Evolutionary conservation across 2,888 invertebrate genomes (phyloP), one percentile per base, ranked within the genome.

Genomic region (Drosophila incognita): DNA sequence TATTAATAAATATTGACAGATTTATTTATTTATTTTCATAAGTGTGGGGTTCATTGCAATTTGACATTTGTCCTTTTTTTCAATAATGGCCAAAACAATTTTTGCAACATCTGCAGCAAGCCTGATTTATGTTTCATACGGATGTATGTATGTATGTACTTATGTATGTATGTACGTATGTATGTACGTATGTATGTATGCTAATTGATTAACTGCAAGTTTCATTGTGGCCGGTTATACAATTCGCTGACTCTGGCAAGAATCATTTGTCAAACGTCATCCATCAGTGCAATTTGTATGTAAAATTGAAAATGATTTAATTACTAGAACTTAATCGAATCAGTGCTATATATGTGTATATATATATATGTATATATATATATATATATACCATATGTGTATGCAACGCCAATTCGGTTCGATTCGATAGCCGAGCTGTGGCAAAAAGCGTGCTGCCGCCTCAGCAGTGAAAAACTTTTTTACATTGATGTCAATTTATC

Each of bases 401-500:
- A 65, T 79, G 80, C 76, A 75, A 62, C 61, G 61, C 42, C 66
- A 49, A 62, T 64, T 77, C 54, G 54, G 40, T 69, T 68, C 69
- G 60, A 57, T 78, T 76, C 59, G 77, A 77, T 69, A 68, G 69
- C 65, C 61, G 69, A 24, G 46, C 24, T 46, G 1, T 46, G 21
- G 46, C 46, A 46, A 46, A 46, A 46, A 46, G 88, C 82, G 79
- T 83, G 86, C 86, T 77, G 72, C 71, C 62, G 27, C 38, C 31
- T 35, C 58, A 10, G 64, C 63, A 69, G 71, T 70, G 73, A 83
- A 76, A 79, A 86, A 38, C 56, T 69, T 82, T 83, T 83, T 91
- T 82, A 90, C 89, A 89, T 90, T 91, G 84, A 88, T 90, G 90
- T 81, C 91, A 90, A 90, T 90, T 90, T 92, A 92, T 83, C 85